Conservation (phyloP, 2,797 vertebrate species). For the Gambelia wislizenii region DNA sequence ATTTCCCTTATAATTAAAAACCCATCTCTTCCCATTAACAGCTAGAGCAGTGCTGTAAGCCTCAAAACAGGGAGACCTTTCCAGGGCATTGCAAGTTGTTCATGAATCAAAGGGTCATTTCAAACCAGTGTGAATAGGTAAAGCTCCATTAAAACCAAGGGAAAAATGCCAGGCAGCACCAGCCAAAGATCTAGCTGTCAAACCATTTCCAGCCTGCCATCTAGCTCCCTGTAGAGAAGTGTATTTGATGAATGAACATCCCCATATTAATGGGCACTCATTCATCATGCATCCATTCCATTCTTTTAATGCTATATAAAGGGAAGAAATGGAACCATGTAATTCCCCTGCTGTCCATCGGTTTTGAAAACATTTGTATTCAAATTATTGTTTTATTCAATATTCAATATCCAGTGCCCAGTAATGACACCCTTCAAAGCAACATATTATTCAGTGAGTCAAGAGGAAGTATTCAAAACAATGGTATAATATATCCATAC, state of each 20-base stretch:
- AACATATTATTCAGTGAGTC: conserved; percentile 42
- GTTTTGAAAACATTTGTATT: conserved; percentile 60
- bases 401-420: background rate
- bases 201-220: conserved; percentile 27
- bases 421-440: conserved; percentile 60
- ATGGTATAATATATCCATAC: conserved; percentile 37
- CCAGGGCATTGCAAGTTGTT: background rate
- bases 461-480: conserved; percentile 50
- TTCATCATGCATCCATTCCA: conserved; percentile 38
- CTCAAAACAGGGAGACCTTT: background rate
- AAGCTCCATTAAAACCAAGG: conserved; percentile 13
- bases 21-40: conserved; percentile 21
- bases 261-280: conserved; percentile 31
- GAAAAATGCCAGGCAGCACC: background rate
- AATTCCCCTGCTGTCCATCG: conserved; percentile 29
- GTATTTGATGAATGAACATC: conserved; percentile 16
- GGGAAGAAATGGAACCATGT: conserved; percentile 25
- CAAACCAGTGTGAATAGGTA: background rate
- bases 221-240: conserved; percentile 44
- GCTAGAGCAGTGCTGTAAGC: background rate
- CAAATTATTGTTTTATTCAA: conserved; percentile 59
- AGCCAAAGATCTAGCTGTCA: conserved; percentile 38
- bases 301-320: background rate
- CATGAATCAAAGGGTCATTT: conserved; percentile 4
- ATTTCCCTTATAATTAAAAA: conserved; percentile 20